These are phyloP conservation scores for Napeogenes inachia DNA, from an alignment of 2,888 invertebrate genomes.

Conservation along the genomic window DNA sequence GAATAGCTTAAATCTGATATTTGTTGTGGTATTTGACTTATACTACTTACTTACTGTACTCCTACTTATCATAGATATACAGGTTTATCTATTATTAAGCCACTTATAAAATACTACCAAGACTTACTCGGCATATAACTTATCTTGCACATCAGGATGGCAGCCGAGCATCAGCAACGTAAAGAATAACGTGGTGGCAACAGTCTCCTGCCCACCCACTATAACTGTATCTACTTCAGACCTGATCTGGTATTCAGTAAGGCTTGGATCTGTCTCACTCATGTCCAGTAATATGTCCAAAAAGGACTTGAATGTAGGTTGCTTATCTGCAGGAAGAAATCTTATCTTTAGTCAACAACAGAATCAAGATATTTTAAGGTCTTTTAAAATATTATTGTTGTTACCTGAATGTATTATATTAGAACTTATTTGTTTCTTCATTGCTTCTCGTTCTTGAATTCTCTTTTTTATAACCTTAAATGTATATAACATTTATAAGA, in stretches of 20 bases:
- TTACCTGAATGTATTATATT: conserved; percentile 13
- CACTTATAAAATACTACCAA: too few species aligned
- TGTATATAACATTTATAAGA: neutral
- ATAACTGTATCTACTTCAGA: conserved; percentile 78
- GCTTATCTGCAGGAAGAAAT: conserved; percentile 8
- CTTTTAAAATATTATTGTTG: neutral
- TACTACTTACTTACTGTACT: too few species aligned
- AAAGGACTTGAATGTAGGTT: conserved; percentile 58
- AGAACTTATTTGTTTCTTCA: conserved; percentile 23
- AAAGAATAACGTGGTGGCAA: conserved; percentile 57
- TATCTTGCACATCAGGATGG: conserved; percentile 53
- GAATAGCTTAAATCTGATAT: too few species aligned
- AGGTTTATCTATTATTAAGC: too few species aligned
- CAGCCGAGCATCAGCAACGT: conserved; percentile 58
- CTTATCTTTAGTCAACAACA: neutral
- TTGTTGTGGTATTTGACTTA: too few species aligned
- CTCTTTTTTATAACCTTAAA: conserved; percentile 45
- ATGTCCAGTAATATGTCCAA: conserved; percentile 73
- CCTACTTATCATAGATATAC: too few species aligned
- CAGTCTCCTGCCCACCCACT: conserved; percentile 75
- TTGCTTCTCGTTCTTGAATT: conserved; percentile 36
- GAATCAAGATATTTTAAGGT: neutral
- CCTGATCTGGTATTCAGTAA: conserved; percentile 70
- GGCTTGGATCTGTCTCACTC: conserved; percentile 51
- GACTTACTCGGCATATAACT: conserved; percentile 52